A percentile compares a stretch with the other conserved stretches of the same genome.
Conservation (phyloP, 1,140 invertebrate species). For the Drosophila ironensis region DNA sequence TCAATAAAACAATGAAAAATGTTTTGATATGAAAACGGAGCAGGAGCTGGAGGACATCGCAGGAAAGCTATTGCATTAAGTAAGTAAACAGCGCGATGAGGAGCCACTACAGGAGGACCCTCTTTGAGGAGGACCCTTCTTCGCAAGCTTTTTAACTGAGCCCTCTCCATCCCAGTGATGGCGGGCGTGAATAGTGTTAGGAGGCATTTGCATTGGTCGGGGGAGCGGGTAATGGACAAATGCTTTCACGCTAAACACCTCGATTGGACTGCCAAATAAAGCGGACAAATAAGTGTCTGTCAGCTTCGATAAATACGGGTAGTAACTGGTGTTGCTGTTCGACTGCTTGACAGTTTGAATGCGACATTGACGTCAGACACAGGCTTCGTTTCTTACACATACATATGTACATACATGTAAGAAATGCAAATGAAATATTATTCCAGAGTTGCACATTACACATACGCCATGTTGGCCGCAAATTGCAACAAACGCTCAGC, state of each 20-base stretch:
- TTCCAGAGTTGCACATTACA: slow-evolving; percentile 33
- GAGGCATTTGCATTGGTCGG: slow-evolving; percentile 22
- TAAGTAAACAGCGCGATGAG: slow-evolving; percentile 32
- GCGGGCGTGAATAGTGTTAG: no score
- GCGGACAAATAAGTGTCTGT: slow-evolving; percentile 34
- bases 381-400: neutral
- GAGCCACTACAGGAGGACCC: slow-evolving; percentile 5
- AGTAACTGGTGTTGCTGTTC: slow-evolving; percentile 9
- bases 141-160: slow-evolving; percentile 5
- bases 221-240: slow-evolving; percentile 35
- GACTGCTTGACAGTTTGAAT: neutral
- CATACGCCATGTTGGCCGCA: slow-evolving; percentile 41
- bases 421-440: slow-evolving; percentile 39
- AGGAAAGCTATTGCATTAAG: slow-evolving; percentile 41
- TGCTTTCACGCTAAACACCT: slow-evolving; percentile 41
- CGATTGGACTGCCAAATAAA: slow-evolving; percentile 40
- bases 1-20: slow-evolving; percentile 40
- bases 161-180: neutral
- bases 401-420: neutral
- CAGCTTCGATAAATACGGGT: slow-evolving; percentile 34
- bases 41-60: slow-evolving; percentile 1
- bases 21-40: slow-evolving; percentile 24
- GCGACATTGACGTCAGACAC: slow-evolving; percentile 21
- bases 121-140: slow-evolving; percentile 10
- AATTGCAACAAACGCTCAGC: slow-evolving; percentile 41